Evolutionary conservation across 2,113 vertebrate genomes (phyloP).

Genomic region (Sardina pilchardus): DNA sequence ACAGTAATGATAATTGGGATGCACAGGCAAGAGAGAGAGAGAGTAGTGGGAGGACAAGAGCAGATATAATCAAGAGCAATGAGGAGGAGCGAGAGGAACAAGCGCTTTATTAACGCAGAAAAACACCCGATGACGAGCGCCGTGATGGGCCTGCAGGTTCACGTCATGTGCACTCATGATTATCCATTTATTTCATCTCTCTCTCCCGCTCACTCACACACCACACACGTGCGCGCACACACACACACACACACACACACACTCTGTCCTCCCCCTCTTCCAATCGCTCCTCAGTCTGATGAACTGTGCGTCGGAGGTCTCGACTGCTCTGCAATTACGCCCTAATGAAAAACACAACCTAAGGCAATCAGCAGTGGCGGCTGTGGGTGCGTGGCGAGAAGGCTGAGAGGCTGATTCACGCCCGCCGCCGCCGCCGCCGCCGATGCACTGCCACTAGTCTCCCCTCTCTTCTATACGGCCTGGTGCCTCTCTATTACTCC

Average conservation of each 20-base stretch:
- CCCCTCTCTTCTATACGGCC: neutral
- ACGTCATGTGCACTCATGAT: neutral
- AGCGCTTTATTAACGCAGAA: neutral
- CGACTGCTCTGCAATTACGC: constrained; percentile 10
- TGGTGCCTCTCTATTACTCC: neutral
- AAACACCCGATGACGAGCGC: neutral
- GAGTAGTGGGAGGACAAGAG: constrained; percentile 4
- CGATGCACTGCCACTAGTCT: neutral
- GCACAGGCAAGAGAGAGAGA: neutral
- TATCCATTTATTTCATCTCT: neutral
- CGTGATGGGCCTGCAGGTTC: neutral
- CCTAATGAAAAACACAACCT: constrained; percentile 24
- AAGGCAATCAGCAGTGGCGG: constrained; percentile 26
- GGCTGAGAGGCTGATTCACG: constrained; percentile 28
- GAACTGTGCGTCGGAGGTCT: constrained; percentile 23
- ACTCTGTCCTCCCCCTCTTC: constrained; percentile 5
- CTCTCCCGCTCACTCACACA: neutral
- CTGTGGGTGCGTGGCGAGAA: constrained; percentile 3
- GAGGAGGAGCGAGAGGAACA: neutral
- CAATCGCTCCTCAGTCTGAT: constrained; percentile 26
- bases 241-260: neutral
- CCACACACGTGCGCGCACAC: too few species aligned
- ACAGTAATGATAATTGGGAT: neutral
- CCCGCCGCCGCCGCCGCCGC: neutral
- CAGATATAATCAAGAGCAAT: constrained; percentile 3